Conservation (phyloP, 1,140 invertebrate genomes). For the Bombus huntii region DNA sequence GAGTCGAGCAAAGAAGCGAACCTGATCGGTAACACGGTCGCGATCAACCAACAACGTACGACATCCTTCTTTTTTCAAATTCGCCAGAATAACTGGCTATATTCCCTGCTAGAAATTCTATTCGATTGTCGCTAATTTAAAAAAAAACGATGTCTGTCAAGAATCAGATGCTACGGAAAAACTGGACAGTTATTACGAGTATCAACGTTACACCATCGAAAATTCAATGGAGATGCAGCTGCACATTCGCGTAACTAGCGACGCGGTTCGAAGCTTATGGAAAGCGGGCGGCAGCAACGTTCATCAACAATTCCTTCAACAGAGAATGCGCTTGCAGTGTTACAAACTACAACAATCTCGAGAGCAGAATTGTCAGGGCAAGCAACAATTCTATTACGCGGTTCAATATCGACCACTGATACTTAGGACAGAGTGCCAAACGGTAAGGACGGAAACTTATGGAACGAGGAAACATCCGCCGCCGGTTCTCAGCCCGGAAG, state of each 20-base stretch:
- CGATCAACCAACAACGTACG: neutral
- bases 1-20: conserved; percentile 11
- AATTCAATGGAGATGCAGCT: conserved; percentile 72
- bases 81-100: neutral
- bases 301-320: conserved; percentile 40
- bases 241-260: conserved; percentile 66
- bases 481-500: conserved; percentile 73
- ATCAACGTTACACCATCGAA: conserved; percentile 70
- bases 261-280: conserved; percentile 72
- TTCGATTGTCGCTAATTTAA: neutral
- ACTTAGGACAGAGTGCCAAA: conserved; percentile 50
- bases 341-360: conserved; percentile 49
- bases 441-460: neutral
- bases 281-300: conserved; percentile 18
- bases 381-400: conserved; percentile 56
- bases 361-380: conserved; percentile 13
- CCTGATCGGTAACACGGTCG: conserved; percentile 16
- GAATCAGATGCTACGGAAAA: conserved; percentile 29
- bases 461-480: conserved; percentile 35
- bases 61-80: neutral
- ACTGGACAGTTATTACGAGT: neutral
- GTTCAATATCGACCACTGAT: conserved; percentile 60
- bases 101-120: neutral
- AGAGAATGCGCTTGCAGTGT: conserved; percentile 21
- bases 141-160: conserved; percentile 3